phyloP scores from a whole-genome alignment of 2,888 invertebrate genomes.

The Nipponacmea schrenckii region DNA sequence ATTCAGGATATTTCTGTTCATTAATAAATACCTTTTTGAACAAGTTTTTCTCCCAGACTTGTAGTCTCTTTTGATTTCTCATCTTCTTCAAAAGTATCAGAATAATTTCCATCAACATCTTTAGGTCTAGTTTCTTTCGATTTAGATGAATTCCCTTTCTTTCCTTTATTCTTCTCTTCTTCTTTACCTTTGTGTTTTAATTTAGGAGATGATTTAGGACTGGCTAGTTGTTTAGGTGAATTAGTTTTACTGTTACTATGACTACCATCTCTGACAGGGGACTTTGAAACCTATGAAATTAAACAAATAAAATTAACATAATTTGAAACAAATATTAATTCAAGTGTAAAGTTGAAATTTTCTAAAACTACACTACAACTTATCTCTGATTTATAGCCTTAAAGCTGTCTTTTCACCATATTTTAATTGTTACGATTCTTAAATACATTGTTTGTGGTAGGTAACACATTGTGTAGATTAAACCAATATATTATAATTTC shows the following conservation, averaged over 20 bases:
- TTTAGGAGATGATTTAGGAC: slow-evolving; percentile 32
- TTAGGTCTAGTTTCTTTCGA: slow-evolving; percentile 21
- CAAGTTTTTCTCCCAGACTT: slow-evolving; percentile 40
- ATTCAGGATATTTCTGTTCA: no score
- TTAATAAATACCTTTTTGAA: background rate
- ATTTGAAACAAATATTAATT: no score
- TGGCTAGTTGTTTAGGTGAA: slow-evolving; percentile 24
- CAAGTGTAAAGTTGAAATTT: no score
- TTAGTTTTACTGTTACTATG: background rate
- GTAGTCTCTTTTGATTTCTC: slow-evolving; percentile 50
- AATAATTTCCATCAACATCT: slow-evolving; percentile 37
- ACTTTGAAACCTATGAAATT: slow-evolving; percentile 36
- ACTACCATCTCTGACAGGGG: slow-evolving; percentile 39
- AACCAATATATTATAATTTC: no score
- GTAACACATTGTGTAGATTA: no score
- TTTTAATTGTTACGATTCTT: no score
- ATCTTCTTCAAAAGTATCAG: slow-evolving; percentile 54
- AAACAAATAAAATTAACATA: background rate
- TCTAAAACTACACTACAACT: no score
- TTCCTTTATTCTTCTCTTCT: slow-evolving; percentile 10
- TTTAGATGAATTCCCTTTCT: slow-evolving; percentile 14
- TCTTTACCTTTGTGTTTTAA: slow-evolving; percentile 26
- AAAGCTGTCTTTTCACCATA: no score
- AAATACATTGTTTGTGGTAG: no score
- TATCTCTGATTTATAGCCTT: no score